Evolutionary conservation across 2,113 vertebrate species (phyloP).

Genomic region (Enhydra lutris): DNA sequence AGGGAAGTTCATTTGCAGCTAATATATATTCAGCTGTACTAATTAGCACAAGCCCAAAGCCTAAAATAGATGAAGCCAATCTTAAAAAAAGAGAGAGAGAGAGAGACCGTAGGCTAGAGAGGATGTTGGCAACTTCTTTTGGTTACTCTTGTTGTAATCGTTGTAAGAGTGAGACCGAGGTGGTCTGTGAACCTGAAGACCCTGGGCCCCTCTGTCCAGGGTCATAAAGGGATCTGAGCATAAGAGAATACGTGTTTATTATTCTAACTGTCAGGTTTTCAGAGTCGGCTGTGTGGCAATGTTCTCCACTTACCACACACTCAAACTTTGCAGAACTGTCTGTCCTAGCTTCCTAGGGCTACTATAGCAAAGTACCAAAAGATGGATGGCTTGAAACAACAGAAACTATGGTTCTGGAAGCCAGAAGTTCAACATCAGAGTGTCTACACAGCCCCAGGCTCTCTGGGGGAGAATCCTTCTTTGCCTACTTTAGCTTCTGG

Average conservation of each 20-base stretch:
- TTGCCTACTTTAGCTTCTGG: neutral
- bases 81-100: neutral
- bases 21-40: slow-evolving; percentile 38
- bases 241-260: neutral
- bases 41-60: slow-evolving; percentile 50
- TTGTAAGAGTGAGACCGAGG: neutral
- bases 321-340: neutral
- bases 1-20: slow-evolving; percentile 34
- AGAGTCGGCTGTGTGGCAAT: neutral
- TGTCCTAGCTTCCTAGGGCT: neutral
- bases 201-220: neutral
- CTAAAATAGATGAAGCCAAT: slow-evolving; percentile 48
- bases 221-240: neutral
- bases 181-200: neutral
- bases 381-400: neutral
- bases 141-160: neutral
- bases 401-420: neutral
- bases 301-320: neutral
- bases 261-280: neutral
- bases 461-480: neutral
- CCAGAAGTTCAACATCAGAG: neutral
- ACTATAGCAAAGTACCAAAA: neutral
- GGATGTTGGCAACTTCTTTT: neutral
- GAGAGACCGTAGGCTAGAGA: neutral
- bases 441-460: neutral